Percentiles rank a stretch among this genome's conserved stretches.
Evolutionary conservation across 2,888 invertebrate genomes (phyloP).

Genomic region (Orchesella flavescens): DNA sequence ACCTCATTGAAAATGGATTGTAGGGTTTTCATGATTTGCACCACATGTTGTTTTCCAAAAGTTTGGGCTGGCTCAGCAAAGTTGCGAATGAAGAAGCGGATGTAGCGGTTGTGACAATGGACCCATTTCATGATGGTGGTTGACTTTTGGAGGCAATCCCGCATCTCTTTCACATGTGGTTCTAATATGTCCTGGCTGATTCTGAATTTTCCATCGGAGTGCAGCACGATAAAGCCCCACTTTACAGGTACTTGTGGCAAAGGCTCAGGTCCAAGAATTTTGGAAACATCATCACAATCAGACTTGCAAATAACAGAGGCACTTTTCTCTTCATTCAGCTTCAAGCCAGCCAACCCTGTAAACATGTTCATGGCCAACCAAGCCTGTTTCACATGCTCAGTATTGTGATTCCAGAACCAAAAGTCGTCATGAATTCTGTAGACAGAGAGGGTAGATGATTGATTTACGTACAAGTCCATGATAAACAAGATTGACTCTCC

Average conservation of each 20-base stretch:
- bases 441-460: conserved; percentile 18
- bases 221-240: conserved; percentile 64
- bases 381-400: conserved; percentile 44
- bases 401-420: conserved; percentile 63
- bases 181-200: conserved; percentile 51
- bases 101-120: conserved; percentile 65
- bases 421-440: conserved; percentile 65
- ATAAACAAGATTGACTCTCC: conserved; percentile 65
- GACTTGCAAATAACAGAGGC: conserved; percentile 56
- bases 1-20: conserved; percentile 52
- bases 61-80: conserved; percentile 60
- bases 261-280: conserved; percentile 38
- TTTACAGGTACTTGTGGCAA: conserved; percentile 60
- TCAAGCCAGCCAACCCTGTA: conserved; percentile 52
- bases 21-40: conserved; percentile 58
- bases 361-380: conserved; percentile 59
- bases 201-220: conserved; percentile 63
- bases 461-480: conserved; percentile 59
- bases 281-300: neutral
- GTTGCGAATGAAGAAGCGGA: conserved; percentile 66
- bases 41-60: conserved; percentile 62
- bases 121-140: conserved; percentile 62
- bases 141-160: conserved; percentile 38
- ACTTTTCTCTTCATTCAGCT: conserved; percentile 59
- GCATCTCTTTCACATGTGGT: conserved; percentile 59